Evolutionary conservation across 1,140 invertebrate genomes (phyloP).

Genomic region (Coelopa frigida): DNA sequence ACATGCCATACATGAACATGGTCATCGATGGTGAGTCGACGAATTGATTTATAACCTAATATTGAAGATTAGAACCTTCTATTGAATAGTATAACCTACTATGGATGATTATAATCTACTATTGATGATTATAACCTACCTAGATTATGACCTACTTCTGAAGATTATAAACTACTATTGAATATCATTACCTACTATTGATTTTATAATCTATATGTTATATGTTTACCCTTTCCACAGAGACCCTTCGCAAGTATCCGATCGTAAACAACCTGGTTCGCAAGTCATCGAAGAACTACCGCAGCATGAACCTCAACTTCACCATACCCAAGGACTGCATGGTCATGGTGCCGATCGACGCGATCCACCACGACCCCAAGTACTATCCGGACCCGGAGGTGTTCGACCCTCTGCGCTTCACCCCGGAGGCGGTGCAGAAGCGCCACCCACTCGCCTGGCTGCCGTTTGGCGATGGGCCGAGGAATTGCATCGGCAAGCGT

Average conservation of each 20-base stretch:
- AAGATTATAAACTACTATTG: too few species aligned
- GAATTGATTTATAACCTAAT: too few species aligned
- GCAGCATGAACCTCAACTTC: conserved; percentile 34
- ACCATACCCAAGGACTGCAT: conserved; percentile 31
- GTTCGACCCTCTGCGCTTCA: conserved; percentile 52
- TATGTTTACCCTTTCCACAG: conserved; percentile 13
- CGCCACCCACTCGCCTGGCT: conserved; percentile 46
- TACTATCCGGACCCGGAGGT: conserved; percentile 50
- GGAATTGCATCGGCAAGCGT: conserved; percentile 46
- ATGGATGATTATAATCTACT: too few species aligned
- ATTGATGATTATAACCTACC: too few species aligned
- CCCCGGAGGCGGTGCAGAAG: conserved; percentile 39
- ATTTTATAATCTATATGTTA: neutral
- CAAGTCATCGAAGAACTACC: conserved; percentile 39
- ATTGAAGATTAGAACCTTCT: too few species aligned
- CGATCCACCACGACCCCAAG: conserved; percentile 50
- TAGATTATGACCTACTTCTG: too few species aligned
- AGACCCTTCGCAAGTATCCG: conserved; percentile 35
- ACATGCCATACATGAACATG: conserved; percentile 51
- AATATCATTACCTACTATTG: too few species aligned
- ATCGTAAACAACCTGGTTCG: conserved; percentile 47
- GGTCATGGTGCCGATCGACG: conserved; percentile 50
- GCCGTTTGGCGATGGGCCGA: conserved; percentile 51
- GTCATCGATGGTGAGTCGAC: conserved; percentile 43
- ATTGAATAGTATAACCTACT: too few species aligned